Conservation (phyloP, 2,797 vertebrate genomes). For the Bradypus variegatus region DNA sequence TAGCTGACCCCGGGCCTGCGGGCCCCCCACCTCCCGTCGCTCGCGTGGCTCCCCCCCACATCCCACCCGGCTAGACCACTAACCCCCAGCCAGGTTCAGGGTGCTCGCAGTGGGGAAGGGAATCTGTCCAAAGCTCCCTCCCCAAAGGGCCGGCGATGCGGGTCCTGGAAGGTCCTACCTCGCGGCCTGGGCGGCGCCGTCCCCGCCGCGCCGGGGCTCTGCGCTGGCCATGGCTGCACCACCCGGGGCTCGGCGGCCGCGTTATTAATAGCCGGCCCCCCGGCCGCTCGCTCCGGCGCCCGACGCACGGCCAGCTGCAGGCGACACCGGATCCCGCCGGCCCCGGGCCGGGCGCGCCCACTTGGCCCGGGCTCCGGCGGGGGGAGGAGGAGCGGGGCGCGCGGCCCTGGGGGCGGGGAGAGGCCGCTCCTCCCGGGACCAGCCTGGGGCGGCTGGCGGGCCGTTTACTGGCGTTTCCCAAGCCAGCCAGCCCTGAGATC, state of each 20-base stretch:
- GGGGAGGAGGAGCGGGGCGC: conserved; percentile 38
- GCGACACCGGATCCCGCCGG: conserved; percentile 66
- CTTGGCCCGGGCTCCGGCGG: conserved; percentile 45
- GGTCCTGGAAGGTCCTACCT: conserved; percentile 57
- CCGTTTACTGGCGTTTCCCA: not conserved
- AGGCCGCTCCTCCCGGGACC: conserved; percentile 5
- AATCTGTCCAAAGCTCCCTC: not conserved
- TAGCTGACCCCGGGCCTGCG: not conserved
- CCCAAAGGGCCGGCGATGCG: not conserved
- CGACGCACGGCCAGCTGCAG: conserved; percentile 70
- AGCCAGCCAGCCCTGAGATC: not conserved
- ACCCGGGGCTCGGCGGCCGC: conserved; percentile 51
- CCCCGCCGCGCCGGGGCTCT: conserved; percentile 45
- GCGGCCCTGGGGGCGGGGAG: conserved; percentile 36
- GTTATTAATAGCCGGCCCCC: conserved; percentile 63
- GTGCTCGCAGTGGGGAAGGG: not conserved
- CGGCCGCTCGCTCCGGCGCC: conserved; percentile 40
- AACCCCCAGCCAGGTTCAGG: not conserved
- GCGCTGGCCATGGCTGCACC: conserved; percentile 63
- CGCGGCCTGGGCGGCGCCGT: conserved; percentile 52
- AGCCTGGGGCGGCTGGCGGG: not conserved
- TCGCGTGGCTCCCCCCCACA: not conserved
- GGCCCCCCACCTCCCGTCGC: not conserved
- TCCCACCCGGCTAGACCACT: conserved; percentile 1
- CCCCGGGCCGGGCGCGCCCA: conserved; percentile 58